Conservation (phyloP, 2,797 vertebrate genomes). For the Ciconia nigra region DNA sequence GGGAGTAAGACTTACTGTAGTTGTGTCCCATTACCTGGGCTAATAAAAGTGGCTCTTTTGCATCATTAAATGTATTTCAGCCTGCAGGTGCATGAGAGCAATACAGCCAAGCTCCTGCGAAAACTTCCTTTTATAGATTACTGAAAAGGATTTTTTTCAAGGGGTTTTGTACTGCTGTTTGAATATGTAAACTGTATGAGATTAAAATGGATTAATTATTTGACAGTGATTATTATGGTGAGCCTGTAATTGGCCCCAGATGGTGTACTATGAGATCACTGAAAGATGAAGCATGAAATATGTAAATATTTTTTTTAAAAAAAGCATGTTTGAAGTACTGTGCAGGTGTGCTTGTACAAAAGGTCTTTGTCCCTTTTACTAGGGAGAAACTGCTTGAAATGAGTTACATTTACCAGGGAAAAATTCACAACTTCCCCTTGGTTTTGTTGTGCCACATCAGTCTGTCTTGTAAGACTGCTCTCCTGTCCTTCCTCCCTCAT, state of each 20-base stretch:
- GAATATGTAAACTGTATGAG: background rate
- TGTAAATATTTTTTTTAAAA: background rate
- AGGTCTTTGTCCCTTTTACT: background rate
- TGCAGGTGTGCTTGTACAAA: background rate
- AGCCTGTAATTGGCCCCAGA: background rate
- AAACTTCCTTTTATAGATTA: background rate
- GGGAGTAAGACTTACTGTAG: background rate
- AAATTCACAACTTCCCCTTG: background rate
- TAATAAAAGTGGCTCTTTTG: background rate
- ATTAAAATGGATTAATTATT: conserved; percentile 9
- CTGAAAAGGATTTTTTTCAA: background rate
- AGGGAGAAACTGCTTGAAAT: background rate
- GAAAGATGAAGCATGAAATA: background rate
- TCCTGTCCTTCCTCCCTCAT: background rate
- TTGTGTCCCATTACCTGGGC: background rate
- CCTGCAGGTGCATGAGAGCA: background rate
- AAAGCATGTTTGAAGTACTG: background rate
- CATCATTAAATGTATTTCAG: background rate
- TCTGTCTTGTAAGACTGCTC: background rate
- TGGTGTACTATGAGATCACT: background rate
- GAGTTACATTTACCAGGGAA: background rate
- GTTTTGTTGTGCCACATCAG: background rate
- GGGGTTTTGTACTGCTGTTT: background rate
- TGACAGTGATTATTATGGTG: background rate
- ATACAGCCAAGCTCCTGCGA: background rate